Evolutionary conservation across 2,113 vertebrate species (phyloP), one percentile per base, ranked within the genome.

Genomic region (Leptobrachium ailaonicum): DNA sequence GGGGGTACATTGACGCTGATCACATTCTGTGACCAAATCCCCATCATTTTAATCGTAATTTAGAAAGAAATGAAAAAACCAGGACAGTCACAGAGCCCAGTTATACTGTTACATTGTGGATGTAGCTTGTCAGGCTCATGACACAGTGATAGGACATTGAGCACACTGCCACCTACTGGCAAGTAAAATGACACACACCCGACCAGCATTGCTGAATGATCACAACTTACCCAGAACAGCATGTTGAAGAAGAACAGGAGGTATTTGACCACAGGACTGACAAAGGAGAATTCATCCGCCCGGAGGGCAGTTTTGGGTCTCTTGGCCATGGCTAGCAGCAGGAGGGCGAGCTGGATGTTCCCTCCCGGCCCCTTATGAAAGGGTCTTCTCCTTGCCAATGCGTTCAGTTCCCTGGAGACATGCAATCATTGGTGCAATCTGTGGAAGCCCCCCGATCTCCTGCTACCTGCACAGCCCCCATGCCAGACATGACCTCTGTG

Each of bases 241-340:
- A 93, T 89, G 86, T 98, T 98, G 87, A 97, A 98, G 70, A 95
- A 77, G 87, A 97, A 98, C 2, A 98, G 93, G 41, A 96, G 89
- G 85, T 96, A 98, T 85, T 98, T 98, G 75, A 95, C 94, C 80
- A 92, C 82, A 2, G 92, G 94, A 67, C 90, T 97, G 84, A 98
- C 93, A 85, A 94, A 95, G 3, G 90, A 89, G 87, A 91, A 96
- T 60, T 95, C 92, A n/a, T 94, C 85, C 66, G 86, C 85, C 1
- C 41, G 32, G 56, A 76, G n/a, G 50, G 42, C 71, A 45, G n/a
- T 75, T 75, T 76, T 75, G 71, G 72, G 73, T 83, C 88, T 82
- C 86, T 83, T 85, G 75, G 86, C 89, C 95, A 96, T 96, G 83
- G 76, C 81, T 79, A 62, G 1, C 66, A 2, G 9, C 53, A 58